A percentile compares a stretch with the other conserved stretches of the same genome.
Conservation (phyloP, 2,888 invertebrate genomes). For the Temnothorax rugatulus region DNA sequence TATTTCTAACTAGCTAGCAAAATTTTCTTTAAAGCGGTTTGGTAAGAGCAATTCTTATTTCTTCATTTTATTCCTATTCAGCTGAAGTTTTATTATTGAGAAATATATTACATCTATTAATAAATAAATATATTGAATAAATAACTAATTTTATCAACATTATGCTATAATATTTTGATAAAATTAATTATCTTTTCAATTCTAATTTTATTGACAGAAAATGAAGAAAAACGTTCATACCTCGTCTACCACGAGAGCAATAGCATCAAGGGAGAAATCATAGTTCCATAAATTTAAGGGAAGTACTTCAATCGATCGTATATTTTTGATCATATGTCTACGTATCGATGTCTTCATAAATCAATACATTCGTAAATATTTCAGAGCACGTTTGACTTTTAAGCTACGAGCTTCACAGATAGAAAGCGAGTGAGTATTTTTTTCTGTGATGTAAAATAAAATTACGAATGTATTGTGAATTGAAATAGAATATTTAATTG, state of each 20-base stretch:
- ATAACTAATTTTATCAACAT: no score
- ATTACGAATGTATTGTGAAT: not conserved
- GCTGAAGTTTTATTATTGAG: not conserved
- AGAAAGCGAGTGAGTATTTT: not conserved
- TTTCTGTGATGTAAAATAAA: not conserved
- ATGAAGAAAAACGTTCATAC: not conserved
- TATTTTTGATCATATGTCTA: constrained; percentile 9
- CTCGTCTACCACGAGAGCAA: not conserved
- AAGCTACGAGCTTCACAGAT: not conserved
- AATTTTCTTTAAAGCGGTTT: not conserved
- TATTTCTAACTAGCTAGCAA: not conserved
- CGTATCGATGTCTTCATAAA: constrained; percentile 18
- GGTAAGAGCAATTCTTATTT: not conserved
- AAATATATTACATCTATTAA: not conserved
- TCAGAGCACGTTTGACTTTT: constrained; percentile 7
- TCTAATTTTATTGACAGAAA: not conserved
- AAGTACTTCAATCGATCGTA: constrained; percentile 4
- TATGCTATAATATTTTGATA: not conserved
- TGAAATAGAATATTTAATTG: not conserved
- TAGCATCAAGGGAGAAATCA: constrained; percentile 6
- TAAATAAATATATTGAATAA: no score
- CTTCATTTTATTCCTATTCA: not conserved
- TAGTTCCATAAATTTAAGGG: constrained; percentile 16
- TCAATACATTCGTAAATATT: constrained; percentile 22
- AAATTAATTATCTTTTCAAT: not conserved